Base-by-base conservation (phyloP, 2,888 invertebrate species). In the Metopia argyrocephala region DNA sequence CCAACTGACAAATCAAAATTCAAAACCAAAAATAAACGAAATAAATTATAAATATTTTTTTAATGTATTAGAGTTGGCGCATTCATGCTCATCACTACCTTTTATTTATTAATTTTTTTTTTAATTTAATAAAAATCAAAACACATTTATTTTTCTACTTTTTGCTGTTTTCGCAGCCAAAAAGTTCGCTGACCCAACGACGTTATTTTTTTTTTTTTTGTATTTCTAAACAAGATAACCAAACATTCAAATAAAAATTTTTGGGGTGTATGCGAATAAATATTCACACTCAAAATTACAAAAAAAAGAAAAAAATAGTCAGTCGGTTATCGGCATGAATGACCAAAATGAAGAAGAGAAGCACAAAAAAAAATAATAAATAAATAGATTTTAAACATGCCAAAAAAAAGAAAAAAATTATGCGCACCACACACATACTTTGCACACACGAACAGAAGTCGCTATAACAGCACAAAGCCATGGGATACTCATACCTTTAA, bases 111-210 rank as follows among this genome's bases (percentile, higher is more conserved):
- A 38, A 18, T 65, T 57, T 65, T 57, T 56, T 23, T 52, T 54
- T 38, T 69, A 69, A 76, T 73, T 38, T 38, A 50, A 73, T 76
- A 80, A 52, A 75, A 61, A 75, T 54, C 54, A 71, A 66, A 73
- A 64, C 46, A 18, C 64, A 45, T 70, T 50, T 74, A n/a, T 20
- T 20, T 28, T 38, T 57, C 12, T 31, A 7, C 48, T 73, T 59
- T n/a, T 68, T 78, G 68, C 54, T 48, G 61, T 75, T 76, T 65
- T 66, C 57, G 27, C 59, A 28, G 69, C 48, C 28, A 50, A 48
- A 73, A 74, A 78, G 80, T 81, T 81, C 76, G 69, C 50, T 81
- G 81, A 81, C 74, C 81, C 64, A 50, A 48, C 46, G 59, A 21
- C 54, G 62, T 68, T 68, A 46, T 48, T 57, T 38, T 25, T 59